These are phyloP conservation scores for Cerceris ruficornis DNA, from an alignment of 2,888 invertebrate species.

Conservation along the genomic window DNA sequence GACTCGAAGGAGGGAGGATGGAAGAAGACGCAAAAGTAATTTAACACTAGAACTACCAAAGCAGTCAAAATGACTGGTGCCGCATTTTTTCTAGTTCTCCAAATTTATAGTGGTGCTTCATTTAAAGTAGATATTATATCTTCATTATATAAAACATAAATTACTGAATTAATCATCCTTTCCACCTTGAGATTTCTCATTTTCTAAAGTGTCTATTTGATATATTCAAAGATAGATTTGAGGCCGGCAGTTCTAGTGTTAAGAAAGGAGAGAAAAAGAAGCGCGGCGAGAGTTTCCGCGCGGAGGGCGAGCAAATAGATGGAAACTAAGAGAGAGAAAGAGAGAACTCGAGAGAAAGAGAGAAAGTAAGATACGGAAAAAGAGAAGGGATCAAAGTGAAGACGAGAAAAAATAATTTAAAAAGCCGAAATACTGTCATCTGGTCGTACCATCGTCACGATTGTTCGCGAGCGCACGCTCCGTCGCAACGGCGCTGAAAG, in stretches of 20 bases:
- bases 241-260: not conserved
- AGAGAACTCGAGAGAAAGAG: slow-evolving; percentile 12
- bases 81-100: too few species aligned
- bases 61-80: too few species aligned
- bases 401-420: slow-evolving; percentile 28
- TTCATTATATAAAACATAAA: too few species aligned
- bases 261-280: slow-evolving; percentile 10
- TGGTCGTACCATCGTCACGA: slow-evolving; percentile 6
- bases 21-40: not conserved
- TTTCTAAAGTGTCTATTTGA: not conserved
- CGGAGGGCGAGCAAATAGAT: slow-evolving; percentile 6
- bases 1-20: too few species aligned
- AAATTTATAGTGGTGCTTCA: too few species aligned
- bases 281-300: not conserved
- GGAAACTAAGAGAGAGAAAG: not conserved
- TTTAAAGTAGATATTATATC: too few species aligned
- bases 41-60: too few species aligned
- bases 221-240: not conserved
- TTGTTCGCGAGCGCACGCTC: slow-evolving; percentile 8
- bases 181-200: too few species aligned
- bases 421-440: slow-evolving; percentile 53
- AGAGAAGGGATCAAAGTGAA: slow-evolving; percentile 15
- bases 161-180: too few species aligned
- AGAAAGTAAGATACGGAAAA: slow-evolving; percentile 24
- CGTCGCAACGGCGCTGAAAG: not conserved